Evolutionary conservation across 2,888 invertebrate genomes (phyloP), one percentile per base, ranked within the genome.

Genomic region (Caenorhabditis becei): DNA sequence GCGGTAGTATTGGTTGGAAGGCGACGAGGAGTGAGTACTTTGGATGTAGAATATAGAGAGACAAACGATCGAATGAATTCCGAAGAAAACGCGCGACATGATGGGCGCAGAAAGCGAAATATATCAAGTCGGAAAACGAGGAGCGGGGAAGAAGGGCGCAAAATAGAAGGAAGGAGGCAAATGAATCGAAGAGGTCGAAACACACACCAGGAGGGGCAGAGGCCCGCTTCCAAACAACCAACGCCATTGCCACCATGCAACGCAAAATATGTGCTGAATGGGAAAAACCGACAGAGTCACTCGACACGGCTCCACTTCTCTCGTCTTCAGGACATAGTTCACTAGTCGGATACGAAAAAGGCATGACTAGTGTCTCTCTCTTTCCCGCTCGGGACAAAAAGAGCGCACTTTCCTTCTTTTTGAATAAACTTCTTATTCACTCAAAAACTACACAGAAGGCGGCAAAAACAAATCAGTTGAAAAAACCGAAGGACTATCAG

Each of bases 141-240:
- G 72, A 78, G 61, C 65, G 58, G 62, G 35, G 63, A 63, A 59
- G 69, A 44, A 56, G 54, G 54, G 67, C 59, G 28, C 53, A 61
- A 62, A 62, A 67, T 44, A 69, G 47, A 53, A 53, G 56, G 49
- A 54, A 37, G 58, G 61, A 75, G 75, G 75, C 75, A 75, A 75
- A 75, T 75, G 75, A 75, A 75, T 75, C 75, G 75, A 75, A 75
- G 75, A 75, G 75, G 75, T 75, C 75, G 75, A 75, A 75, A 75
- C 75, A 66, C 53, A 75, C 61, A 66, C 56, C 66, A 66, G 66
- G 75, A 75, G 75, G 53, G 66, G 59, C 66, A 61, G 59, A 59
- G 24, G 66, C 26, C 51, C 65, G 35, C 74, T 75, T 53, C 74
- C 75, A 75, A 75, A 75, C 61, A 75, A 66, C 75, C 72, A 61